Evolutionary conservation across 2,113 vertebrate species (phyloP).

Genomic region (Leuciscus idus): DNA sequence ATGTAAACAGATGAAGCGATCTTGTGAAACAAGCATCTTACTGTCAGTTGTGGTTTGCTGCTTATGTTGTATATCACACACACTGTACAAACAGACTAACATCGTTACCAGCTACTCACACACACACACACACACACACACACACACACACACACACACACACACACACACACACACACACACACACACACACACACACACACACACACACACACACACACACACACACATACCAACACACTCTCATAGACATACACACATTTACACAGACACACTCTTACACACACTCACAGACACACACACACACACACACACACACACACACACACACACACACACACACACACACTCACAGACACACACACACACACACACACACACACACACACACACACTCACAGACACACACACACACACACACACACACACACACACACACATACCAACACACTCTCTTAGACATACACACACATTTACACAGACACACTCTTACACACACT

Average conservation of each 20-base stretch:
- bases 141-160: neutral
- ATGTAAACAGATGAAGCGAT: neutral
- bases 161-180: neutral
- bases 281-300: neutral
- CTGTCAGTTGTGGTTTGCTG: neutral
- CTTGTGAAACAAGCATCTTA: neutral
- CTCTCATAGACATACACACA: neutral
- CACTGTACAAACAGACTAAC: neutral
- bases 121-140: conserved; percentile 10
- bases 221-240: neutral
- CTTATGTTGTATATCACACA: neutral
- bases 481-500: too few species aligned
- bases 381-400: too few species aligned
- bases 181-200: neutral
- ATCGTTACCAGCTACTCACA: neutral
- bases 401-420: neutral
- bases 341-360: too few species aligned
- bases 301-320: too few species aligned
- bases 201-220: neutral
- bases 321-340: too few species aligned
- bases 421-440: too few species aligned
- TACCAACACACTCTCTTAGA: too few species aligned
- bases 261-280: neutral
- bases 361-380: too few species aligned
- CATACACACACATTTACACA: too few species aligned